Conservation (phyloP, 2,113 vertebrate species). For the Speoplatyrhinus poulsoni region DNA sequence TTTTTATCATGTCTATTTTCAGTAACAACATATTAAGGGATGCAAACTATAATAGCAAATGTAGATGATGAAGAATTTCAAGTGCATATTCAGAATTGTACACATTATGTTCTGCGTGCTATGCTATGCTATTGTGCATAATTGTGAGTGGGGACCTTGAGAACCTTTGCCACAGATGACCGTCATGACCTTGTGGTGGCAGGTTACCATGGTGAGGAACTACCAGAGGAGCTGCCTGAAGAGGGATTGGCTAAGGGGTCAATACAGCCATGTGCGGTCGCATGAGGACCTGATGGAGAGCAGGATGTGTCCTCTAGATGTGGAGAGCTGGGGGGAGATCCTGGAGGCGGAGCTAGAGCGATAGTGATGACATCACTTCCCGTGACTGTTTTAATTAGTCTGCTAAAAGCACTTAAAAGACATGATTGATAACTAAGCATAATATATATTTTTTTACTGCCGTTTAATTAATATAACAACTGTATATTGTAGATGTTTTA, state of each 20-base stretch:
- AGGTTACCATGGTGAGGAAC: slow-evolving; percentile 84
- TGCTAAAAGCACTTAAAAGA: neutral
- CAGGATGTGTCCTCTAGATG: slow-evolving; percentile 84
- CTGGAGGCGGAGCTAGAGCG: slow-evolving; percentile 88
- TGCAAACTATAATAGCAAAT: no score
- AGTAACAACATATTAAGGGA: no score
- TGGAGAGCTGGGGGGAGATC: slow-evolving; percentile 89
- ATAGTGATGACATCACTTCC: slow-evolving; percentile 43
- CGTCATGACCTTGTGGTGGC: slow-evolving; percentile 17
- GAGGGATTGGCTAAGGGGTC: slow-evolving; percentile 84
- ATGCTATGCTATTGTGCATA: no score
- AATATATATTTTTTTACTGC: slow-evolving; percentile 33
- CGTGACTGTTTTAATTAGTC: neutral
- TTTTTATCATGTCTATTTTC: no score
- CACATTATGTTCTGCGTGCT: no score
- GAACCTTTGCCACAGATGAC: no score
- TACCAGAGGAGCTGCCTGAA: slow-evolving; percentile 86
- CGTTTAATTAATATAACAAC: neutral
- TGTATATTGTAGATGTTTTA: slow-evolving; percentile 41
- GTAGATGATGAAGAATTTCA: no score
- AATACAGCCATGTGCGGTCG: slow-evolving; percentile 83
- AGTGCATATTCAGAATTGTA: no score
- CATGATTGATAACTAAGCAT: slow-evolving; percentile 9
- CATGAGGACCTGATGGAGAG: slow-evolving; percentile 73
- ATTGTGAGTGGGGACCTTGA: no score